Evolutionary conservation across 2,888 invertebrate species (phyloP), one percentile per base, ranked within the genome.

Genomic region (Torymus texanus): DNA sequence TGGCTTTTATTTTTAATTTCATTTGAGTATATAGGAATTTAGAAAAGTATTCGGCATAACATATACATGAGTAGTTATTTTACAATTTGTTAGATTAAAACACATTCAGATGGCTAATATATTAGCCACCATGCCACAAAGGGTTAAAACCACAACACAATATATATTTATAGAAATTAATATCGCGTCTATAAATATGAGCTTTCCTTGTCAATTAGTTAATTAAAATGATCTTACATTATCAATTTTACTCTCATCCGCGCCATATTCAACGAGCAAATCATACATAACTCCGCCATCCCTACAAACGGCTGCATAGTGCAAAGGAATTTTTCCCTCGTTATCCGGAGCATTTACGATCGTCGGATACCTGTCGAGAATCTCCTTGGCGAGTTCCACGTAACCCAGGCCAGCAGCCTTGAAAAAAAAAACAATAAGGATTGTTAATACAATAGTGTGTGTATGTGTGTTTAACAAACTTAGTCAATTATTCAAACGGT

Each of bases 281-380:
- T 95, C 94, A 87, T 94, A 97, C 86, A 95, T 94, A 83, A 94
- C 92, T 82, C 94, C 94, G 74, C 95, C 95, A 85, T 97, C 96
- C 88, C 95, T 95, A 29, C 94, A 92, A 14, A 95, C 93, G 2
- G 96, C 96, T 0, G 97, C 95, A 90, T 96, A 98, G 91, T 98
- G 97, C 67, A 98, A 91, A 0, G 98, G 95, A 0, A 97, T 97
- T 83, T 96, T 93, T 24, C 97, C 97, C 81, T 97, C 96, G 86
- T 94, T 94, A 90, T 98, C 97, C 18, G 92, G 91, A 56, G 94
- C 93, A 70, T 93, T 93, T 41, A 95, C 92, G 2, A 94, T 93
- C 87, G 93, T 92, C 5, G 95, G 95, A 88, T 94, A 94, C 82
- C 93, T 92, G 65, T 93, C 92, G 0, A 95, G 89, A 63, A 97